Conservation (phyloP, 2,888 invertebrate genomes). For the Auanema sp. region DNA sequence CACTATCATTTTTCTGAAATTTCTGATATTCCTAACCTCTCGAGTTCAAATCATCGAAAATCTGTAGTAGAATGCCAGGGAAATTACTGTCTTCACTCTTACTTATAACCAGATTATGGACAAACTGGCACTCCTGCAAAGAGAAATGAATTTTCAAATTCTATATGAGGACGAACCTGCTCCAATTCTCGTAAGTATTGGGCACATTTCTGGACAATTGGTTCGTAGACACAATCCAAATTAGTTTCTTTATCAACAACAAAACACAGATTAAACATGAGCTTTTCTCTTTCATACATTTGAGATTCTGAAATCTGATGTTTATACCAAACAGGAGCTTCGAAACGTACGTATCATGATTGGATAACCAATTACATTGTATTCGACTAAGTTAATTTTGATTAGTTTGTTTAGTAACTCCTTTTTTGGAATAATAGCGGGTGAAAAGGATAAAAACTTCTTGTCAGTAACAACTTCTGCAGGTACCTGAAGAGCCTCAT, state of each 20-base stretch:
- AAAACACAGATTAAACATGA: slow-evolving; percentile 62
- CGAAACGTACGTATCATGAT: slow-evolving; percentile 44
- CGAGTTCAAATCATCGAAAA: slow-evolving; percentile 48
- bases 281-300: slow-evolving; percentile 40
- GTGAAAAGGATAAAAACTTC: slow-evolving; percentile 41
- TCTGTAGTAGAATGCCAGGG: slow-evolving; percentile 41
- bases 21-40: slow-evolving; percentile 49
- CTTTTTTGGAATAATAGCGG: slow-evolving; percentile 43
- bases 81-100: slow-evolving; percentile 33
- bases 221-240: slow-evolving; percentile 60
- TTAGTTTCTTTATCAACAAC: slow-evolving; percentile 47
- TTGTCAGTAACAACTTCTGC: slow-evolving; percentile 17
- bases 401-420: slow-evolving; percentile 46
- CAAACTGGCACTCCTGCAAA: slow-evolving; percentile 3
- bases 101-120: slow-evolving; percentile 6
- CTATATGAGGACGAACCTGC: slow-evolving; percentile 33
- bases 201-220: slow-evolving; percentile 61
- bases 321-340: not conserved
- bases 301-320: slow-evolving; percentile 19
- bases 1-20: too few species aligned
- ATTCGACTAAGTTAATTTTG: slow-evolving; percentile 48
- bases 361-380: slow-evolving; percentile 62
- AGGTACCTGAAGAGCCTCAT: not conserved
- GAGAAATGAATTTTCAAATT: not conserved
- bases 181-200: slow-evolving; percentile 61